These are phyloP conservation scores for Pentamera pediparva DNA, from an alignment of 53 echinoderm and acorn worm genomes.

Conservation along the genomic window DNA sequence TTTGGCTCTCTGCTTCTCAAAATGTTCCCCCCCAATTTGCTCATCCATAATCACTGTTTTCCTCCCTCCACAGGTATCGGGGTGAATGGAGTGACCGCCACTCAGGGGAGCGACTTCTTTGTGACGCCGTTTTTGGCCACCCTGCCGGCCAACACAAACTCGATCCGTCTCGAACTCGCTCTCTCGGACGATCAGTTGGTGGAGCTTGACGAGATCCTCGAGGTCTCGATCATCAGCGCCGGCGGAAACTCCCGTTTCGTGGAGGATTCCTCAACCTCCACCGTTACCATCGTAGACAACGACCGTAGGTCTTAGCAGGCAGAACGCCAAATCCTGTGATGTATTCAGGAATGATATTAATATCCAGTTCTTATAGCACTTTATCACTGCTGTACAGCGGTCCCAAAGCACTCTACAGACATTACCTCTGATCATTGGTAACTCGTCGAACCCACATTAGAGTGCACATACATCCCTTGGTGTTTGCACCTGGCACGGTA, in stretches of 20 bases:
- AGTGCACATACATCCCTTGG: too few species aligned
- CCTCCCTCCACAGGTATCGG: conserved; percentile 1
- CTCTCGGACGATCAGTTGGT: neutral
- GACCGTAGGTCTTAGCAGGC: neutral
- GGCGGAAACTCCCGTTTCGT: neutral
- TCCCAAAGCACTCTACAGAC: too few species aligned
- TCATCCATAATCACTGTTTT: too few species aligned
- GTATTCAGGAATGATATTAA: too few species aligned
- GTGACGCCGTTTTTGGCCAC: neutral
- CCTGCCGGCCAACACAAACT: neutral
- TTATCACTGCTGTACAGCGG: too few species aligned
- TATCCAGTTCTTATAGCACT: too few species aligned
- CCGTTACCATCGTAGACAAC: conserved; percentile 2
- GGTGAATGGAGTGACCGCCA: neutral
- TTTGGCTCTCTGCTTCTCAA: too few species aligned
- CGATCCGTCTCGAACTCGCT: neutral
- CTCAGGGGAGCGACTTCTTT: neutral
- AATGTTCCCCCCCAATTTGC: too few species aligned
- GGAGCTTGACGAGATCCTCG: conserved; percentile 2
- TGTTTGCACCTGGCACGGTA: too few species aligned
- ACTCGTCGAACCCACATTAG: too few species aligned
- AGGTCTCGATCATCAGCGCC: neutral
- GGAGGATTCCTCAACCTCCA: neutral
- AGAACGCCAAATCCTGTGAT: too few species aligned
- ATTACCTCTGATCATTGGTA: too few species aligned